A percentile compares a stretch with the other conserved stretches of the same genome.
Conservation (phyloP, 2,888 invertebrate species). For the Nomada ferruginata region DNA sequence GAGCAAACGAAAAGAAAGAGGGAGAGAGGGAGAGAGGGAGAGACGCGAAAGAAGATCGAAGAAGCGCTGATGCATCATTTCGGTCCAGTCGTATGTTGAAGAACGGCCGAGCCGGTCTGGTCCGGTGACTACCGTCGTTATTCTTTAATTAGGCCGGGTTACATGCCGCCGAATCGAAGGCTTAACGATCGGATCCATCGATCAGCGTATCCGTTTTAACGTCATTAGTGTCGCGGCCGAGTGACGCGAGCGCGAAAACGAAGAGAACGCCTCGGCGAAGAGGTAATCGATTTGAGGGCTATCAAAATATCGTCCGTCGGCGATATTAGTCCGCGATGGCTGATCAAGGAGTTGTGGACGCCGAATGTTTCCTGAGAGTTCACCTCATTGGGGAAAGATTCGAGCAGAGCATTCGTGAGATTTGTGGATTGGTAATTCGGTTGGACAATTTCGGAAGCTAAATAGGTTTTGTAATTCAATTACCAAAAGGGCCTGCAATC, state of each 20-base stretch:
- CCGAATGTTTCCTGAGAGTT: background rate
- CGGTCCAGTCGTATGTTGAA: slow-evolving; percentile 54
- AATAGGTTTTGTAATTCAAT: too few species aligned
- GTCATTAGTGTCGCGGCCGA: slow-evolving; percentile 60
- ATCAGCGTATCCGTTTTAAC: slow-evolving; percentile 58
- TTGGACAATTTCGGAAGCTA: too few species aligned
- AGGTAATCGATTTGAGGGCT: slow-evolving; percentile 54
- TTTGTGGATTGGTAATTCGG: background rate
- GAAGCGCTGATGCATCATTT: slow-evolving; percentile 55
- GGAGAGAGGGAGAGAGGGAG: background rate
- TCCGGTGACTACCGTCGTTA: slow-evolving; percentile 58
- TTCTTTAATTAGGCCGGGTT: slow-evolving; percentile 63
- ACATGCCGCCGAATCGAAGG: slow-evolving; percentile 46
- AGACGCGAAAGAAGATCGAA: slow-evolving; percentile 1
- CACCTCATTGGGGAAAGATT: too few species aligned
- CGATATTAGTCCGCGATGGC: background rate
- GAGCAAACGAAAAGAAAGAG: slow-evolving; percentile 11
- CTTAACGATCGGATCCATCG: slow-evolving; percentile 57
- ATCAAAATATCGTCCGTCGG: slow-evolving; percentile 40
- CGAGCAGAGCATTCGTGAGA: background rate
- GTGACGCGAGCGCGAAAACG: slow-evolving; percentile 37
- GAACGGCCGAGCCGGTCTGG: slow-evolving; percentile 43
- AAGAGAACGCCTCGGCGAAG: slow-evolving; percentile 12
- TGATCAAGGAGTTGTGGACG: slow-evolving; percentile 21
- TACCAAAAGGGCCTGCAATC: too few species aligned